Conservation (phyloP, 2,113 vertebrate genomes). For the Helogale parvula region DNA sequence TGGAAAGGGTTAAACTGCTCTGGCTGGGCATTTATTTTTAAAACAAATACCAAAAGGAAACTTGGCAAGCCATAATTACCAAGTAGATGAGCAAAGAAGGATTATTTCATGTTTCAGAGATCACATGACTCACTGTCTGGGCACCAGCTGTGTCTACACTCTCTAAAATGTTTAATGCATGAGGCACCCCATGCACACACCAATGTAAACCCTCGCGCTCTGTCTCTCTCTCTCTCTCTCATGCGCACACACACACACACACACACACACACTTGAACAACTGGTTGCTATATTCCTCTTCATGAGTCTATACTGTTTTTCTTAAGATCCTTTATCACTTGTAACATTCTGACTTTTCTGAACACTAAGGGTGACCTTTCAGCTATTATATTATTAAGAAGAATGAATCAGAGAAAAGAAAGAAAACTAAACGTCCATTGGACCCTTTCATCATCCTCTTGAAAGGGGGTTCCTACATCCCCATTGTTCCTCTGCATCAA, state of each 20-base stretch:
- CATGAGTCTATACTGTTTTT: background rate
- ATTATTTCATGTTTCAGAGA: slow-evolving; percentile 77
- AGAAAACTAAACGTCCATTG: slow-evolving; percentile 38
- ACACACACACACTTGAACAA: background rate
- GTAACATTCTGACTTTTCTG: slow-evolving; percentile 56
- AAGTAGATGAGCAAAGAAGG: slow-evolving; percentile 79
- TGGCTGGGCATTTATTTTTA: slow-evolving; percentile 80
- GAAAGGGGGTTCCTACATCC: background rate
- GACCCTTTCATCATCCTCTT: slow-evolving; percentile 8
- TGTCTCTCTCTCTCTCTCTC: background rate
- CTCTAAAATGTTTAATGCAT: slow-evolving; percentile 44
- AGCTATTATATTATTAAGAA: slow-evolving; percentile 54
- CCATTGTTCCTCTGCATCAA: background rate
- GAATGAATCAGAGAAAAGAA: slow-evolving; percentile 52
- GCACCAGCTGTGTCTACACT: slow-evolving; percentile 76
- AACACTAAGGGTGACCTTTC: slow-evolving; percentile 60
- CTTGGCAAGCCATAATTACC: slow-evolving; percentile 81
- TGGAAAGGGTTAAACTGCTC: slow-evolving; percentile 60
- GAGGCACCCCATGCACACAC: no score
- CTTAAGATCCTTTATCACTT: background rate
- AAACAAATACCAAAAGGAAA: slow-evolving; percentile 70
- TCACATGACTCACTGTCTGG: slow-evolving; percentile 75
- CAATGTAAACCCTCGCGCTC: fast-evolving
- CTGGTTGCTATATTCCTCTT: fast-evolving
- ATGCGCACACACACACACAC: fast-evolving